Evolutionary conservation across 2,797 vertebrate genomes (phyloP), one percentile per base, ranked within the genome.

Genomic region (Oreochromis grahami): DNA sequence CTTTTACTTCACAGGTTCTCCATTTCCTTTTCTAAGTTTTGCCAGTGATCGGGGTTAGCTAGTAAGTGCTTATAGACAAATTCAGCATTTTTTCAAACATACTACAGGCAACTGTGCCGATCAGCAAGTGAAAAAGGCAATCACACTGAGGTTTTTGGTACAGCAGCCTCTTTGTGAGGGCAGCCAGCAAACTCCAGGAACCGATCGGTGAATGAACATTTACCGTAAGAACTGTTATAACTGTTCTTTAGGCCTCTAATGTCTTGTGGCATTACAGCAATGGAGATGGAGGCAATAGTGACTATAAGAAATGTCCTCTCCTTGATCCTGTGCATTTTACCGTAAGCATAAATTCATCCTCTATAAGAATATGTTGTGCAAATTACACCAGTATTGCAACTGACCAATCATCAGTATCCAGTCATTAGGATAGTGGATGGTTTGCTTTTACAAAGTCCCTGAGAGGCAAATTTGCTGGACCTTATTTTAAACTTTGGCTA

Each of bases 201-300:
- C 41, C 15, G 6, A 45, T 72, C 21, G 7, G 41, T 3, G 68
- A 48, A 3, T 72, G 15, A 26, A 29, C 24, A 19, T 72, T 72
- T 48, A 72, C 24, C 15, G 4, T 8, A 48, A 63, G 10, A 63
- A 63, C 19, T 38, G 19, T 38, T 63, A 3, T 3, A 17, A 48
- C 43, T 48, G 68, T 48, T 72, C 15, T 72, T 24, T 48, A 32
- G 24, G 24, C 6, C 43, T 17, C 83, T 8, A 36, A 78, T 32
- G 77, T 78, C 60, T 87, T 45, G 29, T 88, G 77, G 79, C 80
- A 79, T 77, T 76, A 56, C 65, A 79, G 26, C 53, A 43, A 63
- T 21, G 36, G 5, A 72, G 50, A 76, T 60, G 11, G 19, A 70
- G 50, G 12, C 45, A 32, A 17, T 5, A 34, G 36, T 52, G 74